Percentiles rank a stretch among this genome's conserved stretches.
Conservation (phyloP, 2,888 invertebrate species). For the Aphidius colemani region DNA sequence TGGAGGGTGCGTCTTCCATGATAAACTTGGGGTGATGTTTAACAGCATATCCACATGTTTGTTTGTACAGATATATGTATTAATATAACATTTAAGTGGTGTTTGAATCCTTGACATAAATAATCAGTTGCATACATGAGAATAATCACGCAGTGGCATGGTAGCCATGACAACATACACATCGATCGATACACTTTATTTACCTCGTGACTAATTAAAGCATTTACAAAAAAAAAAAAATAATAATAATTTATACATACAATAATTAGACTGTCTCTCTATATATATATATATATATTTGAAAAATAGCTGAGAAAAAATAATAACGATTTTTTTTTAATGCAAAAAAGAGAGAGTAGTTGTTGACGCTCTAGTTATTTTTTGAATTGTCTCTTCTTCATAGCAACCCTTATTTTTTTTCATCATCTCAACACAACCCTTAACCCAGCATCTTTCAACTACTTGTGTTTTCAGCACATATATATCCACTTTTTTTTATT, state of each 20-base stretch:
- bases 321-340: no score
- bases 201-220: slow-evolving; percentile 28
- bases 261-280: neutral
- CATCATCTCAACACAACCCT: neutral
- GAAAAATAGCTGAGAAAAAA: no score
- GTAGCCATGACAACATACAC: slow-evolving; percentile 35
- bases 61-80: no score
- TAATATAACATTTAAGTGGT: no score
- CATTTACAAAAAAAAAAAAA: slow-evolving; percentile 9
- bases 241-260: neutral
- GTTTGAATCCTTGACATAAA: slow-evolving; percentile 56
- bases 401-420: no score
- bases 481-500: no score
- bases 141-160: slow-evolving; percentile 28
- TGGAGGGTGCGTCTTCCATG: neutral
- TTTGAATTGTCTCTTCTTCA: neutral
- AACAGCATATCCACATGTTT: neutral
- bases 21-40: neutral
- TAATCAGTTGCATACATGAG: slow-evolving; percentile 45
- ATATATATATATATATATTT: neutral
- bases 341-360: neutral
- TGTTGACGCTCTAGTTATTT: neutral
- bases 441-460: neutral
- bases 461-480: no score
- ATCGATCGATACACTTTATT: slow-evolving; percentile 36